Evolutionary conservation across 2,888 invertebrate genomes (phyloP).

Genomic region (Drosophila ustulata): DNA sequence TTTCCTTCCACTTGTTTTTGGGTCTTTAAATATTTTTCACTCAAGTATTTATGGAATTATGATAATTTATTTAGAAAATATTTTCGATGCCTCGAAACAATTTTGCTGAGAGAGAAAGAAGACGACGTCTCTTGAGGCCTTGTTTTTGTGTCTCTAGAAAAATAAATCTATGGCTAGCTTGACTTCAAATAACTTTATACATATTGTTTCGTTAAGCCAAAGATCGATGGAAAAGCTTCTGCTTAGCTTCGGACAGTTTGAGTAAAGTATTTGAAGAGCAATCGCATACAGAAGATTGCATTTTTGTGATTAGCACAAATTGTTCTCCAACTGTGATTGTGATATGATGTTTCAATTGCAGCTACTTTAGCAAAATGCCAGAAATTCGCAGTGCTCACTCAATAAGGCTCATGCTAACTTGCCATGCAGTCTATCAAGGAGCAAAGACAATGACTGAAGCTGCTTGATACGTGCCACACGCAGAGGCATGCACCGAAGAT

Average conservation of each 20-base stretch:
- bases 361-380: not conserved
- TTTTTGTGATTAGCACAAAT: not conserved
- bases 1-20: conserved; percentile 18
- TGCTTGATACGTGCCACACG: conserved; percentile 19
- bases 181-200: not conserved
- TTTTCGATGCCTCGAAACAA: conserved; percentile 30
- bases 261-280: not conserved
- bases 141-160: not conserved
- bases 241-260: not conserved
- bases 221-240: not conserved
- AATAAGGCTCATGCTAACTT: conserved; percentile 9
- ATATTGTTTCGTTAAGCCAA: not conserved
- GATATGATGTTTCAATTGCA: not conserved
- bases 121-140: not conserved
- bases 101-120: not conserved
- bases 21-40: conserved; percentile 57
- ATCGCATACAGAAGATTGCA: not conserved
- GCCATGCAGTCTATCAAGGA: not conserved
- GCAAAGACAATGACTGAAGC: conserved; percentile 5
- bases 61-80: conserved; percentile 61
- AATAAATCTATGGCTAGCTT: too few relatives aligned
- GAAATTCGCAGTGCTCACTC: conserved; percentile 7
- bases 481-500: conserved; percentile 2
- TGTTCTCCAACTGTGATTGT: not conserved
- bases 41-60: conserved; percentile 73